phyloP scores from a whole-genome alignment of 2,888 invertebrate species.

The Hydrotaea diabolus region DNA sequence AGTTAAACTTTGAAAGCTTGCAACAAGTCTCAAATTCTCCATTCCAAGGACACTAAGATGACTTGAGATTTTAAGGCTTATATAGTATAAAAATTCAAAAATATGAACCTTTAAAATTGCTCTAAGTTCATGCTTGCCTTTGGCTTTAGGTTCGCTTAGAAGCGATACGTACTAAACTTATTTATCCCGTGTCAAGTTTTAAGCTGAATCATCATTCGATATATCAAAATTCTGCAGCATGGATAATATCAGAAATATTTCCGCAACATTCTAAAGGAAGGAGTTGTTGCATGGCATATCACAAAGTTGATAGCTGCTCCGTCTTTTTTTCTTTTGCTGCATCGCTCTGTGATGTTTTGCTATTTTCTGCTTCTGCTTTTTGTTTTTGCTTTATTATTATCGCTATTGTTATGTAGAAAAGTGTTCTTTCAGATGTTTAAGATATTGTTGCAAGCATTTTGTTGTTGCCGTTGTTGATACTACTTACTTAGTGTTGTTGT shows the following conservation, averaged over 20 bases:
- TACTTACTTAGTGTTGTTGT: constrained; percentile 43
- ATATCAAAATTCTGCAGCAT: not conserved
- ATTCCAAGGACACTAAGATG: too few relatives aligned
- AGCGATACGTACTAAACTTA: not conserved
- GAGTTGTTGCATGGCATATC: constrained; percentile 5
- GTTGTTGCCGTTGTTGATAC: constrained; percentile 28
- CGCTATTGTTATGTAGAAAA: constrained; percentile 28
- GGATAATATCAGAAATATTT: not conserved
- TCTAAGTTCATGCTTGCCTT: too few relatives aligned
- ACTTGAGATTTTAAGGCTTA: too few relatives aligned
- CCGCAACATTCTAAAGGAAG: not conserved
- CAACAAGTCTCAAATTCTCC: too few relatives aligned
- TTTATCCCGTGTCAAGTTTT: not conserved
- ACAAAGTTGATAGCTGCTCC: constrained; percentile 25
- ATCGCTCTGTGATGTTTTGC: too few relatives aligned
- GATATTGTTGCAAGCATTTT: constrained; percentile 34
- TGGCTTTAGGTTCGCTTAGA: too few relatives aligned
- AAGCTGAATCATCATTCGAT: not conserved
- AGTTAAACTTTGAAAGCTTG: too few relatives aligned
- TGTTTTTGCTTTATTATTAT: constrained; percentile 35
- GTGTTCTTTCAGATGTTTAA: constrained; percentile 21
- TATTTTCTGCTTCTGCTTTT: too few relatives aligned
- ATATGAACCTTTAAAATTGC: too few relatives aligned
- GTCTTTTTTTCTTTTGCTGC: not conserved
- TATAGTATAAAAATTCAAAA: too few relatives aligned